Conservation (phyloP, 2,797 vertebrate genomes). For the Acanthurus tractus region DNA sequence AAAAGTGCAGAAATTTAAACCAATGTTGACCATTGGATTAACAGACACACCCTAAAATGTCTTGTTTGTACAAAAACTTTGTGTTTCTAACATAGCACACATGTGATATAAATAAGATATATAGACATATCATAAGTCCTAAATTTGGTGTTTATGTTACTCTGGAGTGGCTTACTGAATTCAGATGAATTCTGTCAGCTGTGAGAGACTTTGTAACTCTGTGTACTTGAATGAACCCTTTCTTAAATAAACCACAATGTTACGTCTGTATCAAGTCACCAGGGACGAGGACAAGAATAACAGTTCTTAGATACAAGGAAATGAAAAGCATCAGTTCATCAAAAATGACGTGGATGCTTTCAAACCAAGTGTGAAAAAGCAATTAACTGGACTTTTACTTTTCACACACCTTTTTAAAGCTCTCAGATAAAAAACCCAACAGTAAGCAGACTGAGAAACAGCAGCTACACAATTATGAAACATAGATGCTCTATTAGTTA, state of each 20-base stretch:
- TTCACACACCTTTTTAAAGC: slow-evolving; percentile 14
- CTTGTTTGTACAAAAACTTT: neutral
- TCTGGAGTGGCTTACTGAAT: neutral
- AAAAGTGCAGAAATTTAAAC: neutral
- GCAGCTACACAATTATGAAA: slow-evolving; percentile 37
- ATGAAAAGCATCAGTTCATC: neutral
- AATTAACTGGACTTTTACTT: slow-evolving; percentile 3
- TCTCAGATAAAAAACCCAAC: slow-evolving; percentile 9
- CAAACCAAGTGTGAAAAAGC: slow-evolving; percentile 10
- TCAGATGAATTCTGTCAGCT: neutral
- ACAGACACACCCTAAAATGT: too few relatives aligned
- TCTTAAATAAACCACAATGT: slow-evolving; percentile 3
- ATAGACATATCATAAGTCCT: too few relatives aligned
- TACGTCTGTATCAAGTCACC: neutral
- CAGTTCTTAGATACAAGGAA: neutral
- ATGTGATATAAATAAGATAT: too few relatives aligned
- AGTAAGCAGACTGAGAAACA: slow-evolving; percentile 21
- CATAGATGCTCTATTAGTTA: slow-evolving; percentile 49
- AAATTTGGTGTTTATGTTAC: too few relatives aligned
- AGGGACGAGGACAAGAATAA: neutral
- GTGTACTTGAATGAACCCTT: neutral
- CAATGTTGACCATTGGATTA: neutral
- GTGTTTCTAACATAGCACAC: neutral
- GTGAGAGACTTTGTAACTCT: neutral
- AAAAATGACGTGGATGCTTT: neutral